These are phyloP conservation scores for Athetis lepigone DNA, from an alignment of 2,888 invertebrate genomes.

Conservation along the genomic window DNA sequence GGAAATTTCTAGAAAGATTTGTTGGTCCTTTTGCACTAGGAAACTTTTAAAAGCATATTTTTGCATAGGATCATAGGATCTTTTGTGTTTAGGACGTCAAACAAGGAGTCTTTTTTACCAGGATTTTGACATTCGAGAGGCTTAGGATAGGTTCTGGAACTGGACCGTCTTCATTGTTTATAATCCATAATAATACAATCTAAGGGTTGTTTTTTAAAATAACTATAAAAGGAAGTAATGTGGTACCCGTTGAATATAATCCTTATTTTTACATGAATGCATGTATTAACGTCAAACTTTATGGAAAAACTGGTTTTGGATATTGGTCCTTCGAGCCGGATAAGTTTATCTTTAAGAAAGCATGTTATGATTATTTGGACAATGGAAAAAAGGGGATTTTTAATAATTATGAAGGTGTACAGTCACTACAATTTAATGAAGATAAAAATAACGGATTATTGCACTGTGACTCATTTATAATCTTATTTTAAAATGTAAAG, in stretches of 20 bases:
- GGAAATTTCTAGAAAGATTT: too few relatives aligned
- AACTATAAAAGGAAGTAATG: constrained; percentile 24
- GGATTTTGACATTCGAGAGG: constrained; percentile 8
- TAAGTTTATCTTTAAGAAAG: constrained; percentile 22
- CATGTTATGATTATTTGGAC: constrained; percentile 37
- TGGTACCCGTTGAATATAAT: constrained; percentile 35
- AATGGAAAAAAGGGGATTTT: neutral
- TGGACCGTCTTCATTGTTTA: neutral
- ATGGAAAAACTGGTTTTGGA: constrained; percentile 45
- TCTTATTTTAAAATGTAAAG: neutral
- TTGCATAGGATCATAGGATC: neutral
- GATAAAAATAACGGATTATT: neutral
- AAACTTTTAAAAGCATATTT: neutral
- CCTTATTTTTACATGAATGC: constrained; percentile 37
- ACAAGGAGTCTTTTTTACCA: neutral
- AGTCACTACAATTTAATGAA: neutral
- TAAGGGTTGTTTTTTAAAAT: constrained; percentile 38
- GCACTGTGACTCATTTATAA: constrained; percentile 30
- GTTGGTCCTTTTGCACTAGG: constrained; percentile 10
- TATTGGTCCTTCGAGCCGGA: constrained; percentile 28
- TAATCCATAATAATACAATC: constrained; percentile 3
- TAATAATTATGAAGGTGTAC: constrained; percentile 1
- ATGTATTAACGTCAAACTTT: constrained; percentile 25
- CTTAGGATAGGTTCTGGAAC: neutral
- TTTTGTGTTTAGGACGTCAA: neutral